Conservation (phyloP, 2,797 vertebrate genomes). For the Helicolenus hilgendorfi region DNA sequence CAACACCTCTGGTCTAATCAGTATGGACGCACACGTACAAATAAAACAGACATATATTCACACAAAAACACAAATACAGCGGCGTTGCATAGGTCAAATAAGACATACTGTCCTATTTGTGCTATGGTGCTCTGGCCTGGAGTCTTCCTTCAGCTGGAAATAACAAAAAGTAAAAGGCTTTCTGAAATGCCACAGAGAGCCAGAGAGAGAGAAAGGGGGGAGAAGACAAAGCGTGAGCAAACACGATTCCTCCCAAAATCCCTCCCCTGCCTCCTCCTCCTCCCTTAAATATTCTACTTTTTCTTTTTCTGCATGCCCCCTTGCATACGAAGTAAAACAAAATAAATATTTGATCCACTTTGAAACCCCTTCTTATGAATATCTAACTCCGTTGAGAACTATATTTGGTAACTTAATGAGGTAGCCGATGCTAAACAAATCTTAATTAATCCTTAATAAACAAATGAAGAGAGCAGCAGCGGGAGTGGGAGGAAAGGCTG, state of each 20-base stretch:
- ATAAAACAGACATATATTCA: not conserved
- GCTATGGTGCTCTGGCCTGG: not conserved
- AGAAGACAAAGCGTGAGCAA: not conserved
- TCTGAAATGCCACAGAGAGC: slow-evolving; percentile 30
- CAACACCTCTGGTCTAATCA: not conserved
- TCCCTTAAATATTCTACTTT: slow-evolving; percentile 30
- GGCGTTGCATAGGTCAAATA: not conserved
- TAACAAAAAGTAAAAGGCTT: slow-evolving; percentile 11
- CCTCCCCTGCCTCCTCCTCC: not conserved
- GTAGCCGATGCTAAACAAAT: slow-evolving; percentile 59
- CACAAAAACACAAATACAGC: not conserved
- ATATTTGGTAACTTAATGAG: slow-evolving; percentile 72
- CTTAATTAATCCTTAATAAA: slow-evolving; percentile 74
- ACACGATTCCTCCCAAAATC: slow-evolving; percentile 9
- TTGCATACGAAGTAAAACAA: slow-evolving; percentile 41
- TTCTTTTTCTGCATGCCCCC: not conserved
- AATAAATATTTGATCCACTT: slow-evolving; percentile 70
- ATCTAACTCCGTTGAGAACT: slow-evolving; percentile 42
- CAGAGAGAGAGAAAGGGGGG: not conserved
- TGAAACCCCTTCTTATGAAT: slow-evolving; percentile 65
- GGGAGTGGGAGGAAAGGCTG: slow-evolving; percentile 15
- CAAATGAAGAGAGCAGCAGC: slow-evolving; percentile 23
- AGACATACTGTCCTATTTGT: slow-evolving; percentile 12
- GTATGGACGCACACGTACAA: not conserved
- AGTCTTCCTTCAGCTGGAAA: slow-evolving; percentile 23